phyloP scores from a whole-genome alignment of 2,888 invertebrate genomes.

The Ormyrus labotus region DNA sequence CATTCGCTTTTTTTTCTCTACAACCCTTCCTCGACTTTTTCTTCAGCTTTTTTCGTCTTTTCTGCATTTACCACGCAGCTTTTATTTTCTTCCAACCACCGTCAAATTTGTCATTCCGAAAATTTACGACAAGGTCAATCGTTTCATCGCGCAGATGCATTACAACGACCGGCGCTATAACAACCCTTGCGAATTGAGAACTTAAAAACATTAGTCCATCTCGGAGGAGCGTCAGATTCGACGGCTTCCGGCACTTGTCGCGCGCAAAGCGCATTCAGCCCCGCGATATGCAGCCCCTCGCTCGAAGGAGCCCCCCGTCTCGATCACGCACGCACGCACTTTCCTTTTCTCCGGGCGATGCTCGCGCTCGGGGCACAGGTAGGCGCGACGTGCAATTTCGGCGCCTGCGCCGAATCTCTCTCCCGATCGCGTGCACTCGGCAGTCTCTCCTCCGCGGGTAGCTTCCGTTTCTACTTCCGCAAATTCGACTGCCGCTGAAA shows the following conservation, averaged over 20 bases:
- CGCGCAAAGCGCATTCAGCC: no score
- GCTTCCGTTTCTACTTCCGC: neutral
- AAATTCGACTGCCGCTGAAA: no score
- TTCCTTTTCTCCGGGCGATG: neutral
- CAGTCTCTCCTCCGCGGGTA: neutral
- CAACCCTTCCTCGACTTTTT: slow-evolving; percentile 26
- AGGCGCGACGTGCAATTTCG: slow-evolving; percentile 18
- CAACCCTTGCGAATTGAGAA: no score
- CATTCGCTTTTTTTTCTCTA: slow-evolving; percentile 33
- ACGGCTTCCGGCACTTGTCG: no score
- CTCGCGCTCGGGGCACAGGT: neutral
- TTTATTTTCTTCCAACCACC: neutral
- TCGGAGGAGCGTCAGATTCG: no score
- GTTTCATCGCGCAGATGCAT: no score
- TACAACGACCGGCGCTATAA: no score
- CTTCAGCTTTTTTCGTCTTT: neutral
- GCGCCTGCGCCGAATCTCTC: neutral
- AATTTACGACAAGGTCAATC: no score
- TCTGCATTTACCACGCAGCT: slow-evolving; percentile 18
- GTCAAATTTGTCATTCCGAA: no score
- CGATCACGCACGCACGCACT: slow-evolving; percentile 1
- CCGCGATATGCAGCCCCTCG: no score
- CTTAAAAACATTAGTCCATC: no score
- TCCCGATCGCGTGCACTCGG: slow-evolving; percentile 47
- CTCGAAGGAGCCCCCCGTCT: no score